These are phyloP conservation scores for Acanthiza pusilla DNA, from an alignment of 2,797 vertebrate species.

Conservation along the genomic window DNA sequence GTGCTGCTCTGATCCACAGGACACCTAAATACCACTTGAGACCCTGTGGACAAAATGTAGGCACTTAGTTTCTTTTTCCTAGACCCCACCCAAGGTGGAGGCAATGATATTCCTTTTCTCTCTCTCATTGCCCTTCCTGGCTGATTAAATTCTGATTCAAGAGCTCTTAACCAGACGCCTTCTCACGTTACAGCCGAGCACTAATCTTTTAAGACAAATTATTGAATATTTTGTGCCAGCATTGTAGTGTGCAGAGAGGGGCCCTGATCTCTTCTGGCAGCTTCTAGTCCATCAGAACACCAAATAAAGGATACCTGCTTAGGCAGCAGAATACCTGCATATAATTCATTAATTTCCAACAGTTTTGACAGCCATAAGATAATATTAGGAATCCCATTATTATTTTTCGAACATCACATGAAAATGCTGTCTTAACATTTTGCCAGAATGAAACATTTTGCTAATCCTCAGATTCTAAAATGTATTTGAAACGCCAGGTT, in stretches of 20 bases:
- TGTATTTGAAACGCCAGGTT: not conserved
- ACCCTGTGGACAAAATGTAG: not conserved
- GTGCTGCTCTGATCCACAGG: not conserved
- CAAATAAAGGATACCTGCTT: not conserved
- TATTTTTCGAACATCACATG: not conserved
- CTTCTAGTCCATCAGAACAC: not conserved
- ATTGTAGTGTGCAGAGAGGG: not conserved
- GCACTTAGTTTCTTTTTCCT: not conserved
- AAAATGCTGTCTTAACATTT: accelerated
- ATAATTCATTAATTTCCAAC: not conserved
- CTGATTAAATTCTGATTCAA: slow-evolving; percentile 16
- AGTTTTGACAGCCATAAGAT: not conserved
- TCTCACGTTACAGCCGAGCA: accelerated
- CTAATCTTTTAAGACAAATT: not conserved
- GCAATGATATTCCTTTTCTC: not conserved
- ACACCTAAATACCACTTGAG: not conserved
- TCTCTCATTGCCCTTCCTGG: not conserved
- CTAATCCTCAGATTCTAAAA: not conserved
- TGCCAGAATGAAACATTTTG: not conserved
- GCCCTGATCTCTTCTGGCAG: not conserved
- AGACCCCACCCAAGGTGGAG: not conserved
- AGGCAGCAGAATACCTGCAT: not conserved
- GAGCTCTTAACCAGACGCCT: not conserved
- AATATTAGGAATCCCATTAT: not conserved
- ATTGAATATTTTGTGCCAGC: not conserved